Evolutionary conservation across 2,888 invertebrate species (phyloP).

Genomic region (Apocheima hispidaria): DNA sequence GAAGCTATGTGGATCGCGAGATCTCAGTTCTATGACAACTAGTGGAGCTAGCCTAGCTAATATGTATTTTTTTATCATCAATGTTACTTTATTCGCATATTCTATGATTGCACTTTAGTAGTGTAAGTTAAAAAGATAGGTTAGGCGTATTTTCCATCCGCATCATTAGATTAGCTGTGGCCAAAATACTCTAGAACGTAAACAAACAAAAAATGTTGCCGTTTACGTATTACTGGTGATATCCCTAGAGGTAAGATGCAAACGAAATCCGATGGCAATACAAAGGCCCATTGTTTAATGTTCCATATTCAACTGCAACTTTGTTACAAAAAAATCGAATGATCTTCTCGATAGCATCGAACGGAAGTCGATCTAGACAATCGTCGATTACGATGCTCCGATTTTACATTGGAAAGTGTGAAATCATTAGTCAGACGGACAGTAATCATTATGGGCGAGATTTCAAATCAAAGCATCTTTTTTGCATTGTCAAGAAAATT

Average conservation of each 20-base stretch:
- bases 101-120: no score
- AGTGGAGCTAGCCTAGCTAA: no score
- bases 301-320: slow-evolving; percentile 50
- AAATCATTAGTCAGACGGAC: slow-evolving; percentile 55
- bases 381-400: slow-evolving; percentile 59
- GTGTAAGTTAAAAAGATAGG: no score
- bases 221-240: neutral
- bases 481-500: slow-evolving; percentile 14
- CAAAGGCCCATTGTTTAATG: slow-evolving; percentile 65
- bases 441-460: slow-evolving; percentile 44
- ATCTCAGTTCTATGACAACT: no score
- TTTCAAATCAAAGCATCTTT: neutral
- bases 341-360: slow-evolving; percentile 49
- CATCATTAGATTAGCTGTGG: no score
- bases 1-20: no score
- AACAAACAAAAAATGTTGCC: neutral
- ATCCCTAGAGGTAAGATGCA: slow-evolving; percentile 55
- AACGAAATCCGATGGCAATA: slow-evolving; percentile 64
- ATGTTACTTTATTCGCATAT: no score
- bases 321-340: slow-evolving; percentile 49
- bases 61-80: no score
- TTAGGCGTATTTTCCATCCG: no score
- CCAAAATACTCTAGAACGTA: no score
- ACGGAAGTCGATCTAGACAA: slow-evolving; percentile 62
- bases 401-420: slow-evolving; percentile 68